A percentile compares a stretch with the other conserved stretches of the same genome.
Conservation (phyloP, 2,888 invertebrate genomes). For the Barypeithes pellucidus region DNA sequence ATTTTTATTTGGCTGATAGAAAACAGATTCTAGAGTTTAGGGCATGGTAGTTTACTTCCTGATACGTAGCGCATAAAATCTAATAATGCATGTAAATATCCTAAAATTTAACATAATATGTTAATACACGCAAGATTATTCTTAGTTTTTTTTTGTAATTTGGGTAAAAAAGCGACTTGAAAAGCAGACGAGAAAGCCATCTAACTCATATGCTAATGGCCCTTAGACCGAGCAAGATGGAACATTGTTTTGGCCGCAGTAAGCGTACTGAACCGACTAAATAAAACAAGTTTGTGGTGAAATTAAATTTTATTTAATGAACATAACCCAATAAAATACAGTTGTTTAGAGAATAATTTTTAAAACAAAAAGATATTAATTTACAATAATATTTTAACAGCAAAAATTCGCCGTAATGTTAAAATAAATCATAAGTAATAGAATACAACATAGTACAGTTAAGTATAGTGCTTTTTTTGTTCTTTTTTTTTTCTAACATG, state of each 20-base stretch:
- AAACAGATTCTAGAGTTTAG: too few species aligned
- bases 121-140: too few species aligned
- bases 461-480: background rate
- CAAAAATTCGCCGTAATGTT: background rate
- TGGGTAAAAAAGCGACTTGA: too few species aligned
- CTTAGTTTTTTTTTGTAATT: too few species aligned
- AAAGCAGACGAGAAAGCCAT: too few species aligned
- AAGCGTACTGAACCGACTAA: background rate
- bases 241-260: background rate
- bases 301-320: constrained; percentile 18
- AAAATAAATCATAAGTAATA: constrained; percentile 9
- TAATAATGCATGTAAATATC: too few species aligned
- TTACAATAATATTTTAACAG: background rate
- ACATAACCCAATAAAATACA: constrained; percentile 25
- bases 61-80: too few species aligned
- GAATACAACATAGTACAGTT: background rate
- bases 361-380: constrained; percentile 17
- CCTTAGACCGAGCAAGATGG: too few species aligned
- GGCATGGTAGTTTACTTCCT: too few species aligned
- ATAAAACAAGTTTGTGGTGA: background rate
- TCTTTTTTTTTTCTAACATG: constrained; percentile 3
- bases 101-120: too few species aligned
- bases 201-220: too few species aligned
- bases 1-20: too few species aligned
- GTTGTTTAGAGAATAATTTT: constrained; percentile 6